Percentiles rank a stretch among this genome's conserved stretches.
phyloP scores from a whole-genome alignment of 2,797 vertebrate species.

The Eleutherodactylus coqui region DNA sequence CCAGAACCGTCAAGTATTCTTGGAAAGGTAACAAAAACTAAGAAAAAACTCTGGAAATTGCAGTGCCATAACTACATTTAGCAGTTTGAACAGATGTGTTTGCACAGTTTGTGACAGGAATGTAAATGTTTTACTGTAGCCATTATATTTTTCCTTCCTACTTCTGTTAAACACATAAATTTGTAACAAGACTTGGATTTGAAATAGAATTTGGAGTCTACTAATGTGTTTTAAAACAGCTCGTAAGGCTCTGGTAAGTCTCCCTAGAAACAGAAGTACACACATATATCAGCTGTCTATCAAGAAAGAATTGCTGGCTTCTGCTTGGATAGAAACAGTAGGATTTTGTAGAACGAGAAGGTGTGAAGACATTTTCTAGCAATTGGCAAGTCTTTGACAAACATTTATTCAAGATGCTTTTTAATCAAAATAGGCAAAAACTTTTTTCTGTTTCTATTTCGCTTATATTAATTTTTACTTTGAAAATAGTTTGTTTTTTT shows the following conservation, averaged over 20 bases:
- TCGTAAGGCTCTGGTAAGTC: conserved; percentile 29
- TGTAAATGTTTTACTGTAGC: conserved; percentile 51
- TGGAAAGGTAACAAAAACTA: conserved; percentile 56
- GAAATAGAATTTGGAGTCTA: conserved; percentile 47
- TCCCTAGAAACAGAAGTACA: conserved; percentile 49
- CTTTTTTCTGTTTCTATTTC: background rate
- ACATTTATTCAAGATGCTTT: background rate
- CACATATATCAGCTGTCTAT: conserved; percentile 31
- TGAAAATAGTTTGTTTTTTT: too few relatives aligned
- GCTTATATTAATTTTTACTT: background rate
- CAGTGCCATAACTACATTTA: conserved; percentile 33
- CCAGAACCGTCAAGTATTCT: conserved; percentile 63
- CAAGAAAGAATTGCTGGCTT: background rate
- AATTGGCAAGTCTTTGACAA: background rate
- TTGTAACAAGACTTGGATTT: conserved; percentile 51
- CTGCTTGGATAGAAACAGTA: conserved; percentile 13
- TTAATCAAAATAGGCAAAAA: background rate
- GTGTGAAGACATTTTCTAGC: background rate
- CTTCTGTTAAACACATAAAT: conserved; percentile 59
- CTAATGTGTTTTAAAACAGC: conserved; percentile 36
- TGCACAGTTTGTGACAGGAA: conserved; percentile 55
- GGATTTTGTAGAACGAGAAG: background rate
- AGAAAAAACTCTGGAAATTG: conserved; percentile 46
- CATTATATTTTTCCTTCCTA: conserved; percentile 59
- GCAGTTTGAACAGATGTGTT: conserved; percentile 60